Evolutionary conservation across 2,797 vertebrate species (phyloP).

Genomic region (Chelidonichthys spinosus): DNA sequence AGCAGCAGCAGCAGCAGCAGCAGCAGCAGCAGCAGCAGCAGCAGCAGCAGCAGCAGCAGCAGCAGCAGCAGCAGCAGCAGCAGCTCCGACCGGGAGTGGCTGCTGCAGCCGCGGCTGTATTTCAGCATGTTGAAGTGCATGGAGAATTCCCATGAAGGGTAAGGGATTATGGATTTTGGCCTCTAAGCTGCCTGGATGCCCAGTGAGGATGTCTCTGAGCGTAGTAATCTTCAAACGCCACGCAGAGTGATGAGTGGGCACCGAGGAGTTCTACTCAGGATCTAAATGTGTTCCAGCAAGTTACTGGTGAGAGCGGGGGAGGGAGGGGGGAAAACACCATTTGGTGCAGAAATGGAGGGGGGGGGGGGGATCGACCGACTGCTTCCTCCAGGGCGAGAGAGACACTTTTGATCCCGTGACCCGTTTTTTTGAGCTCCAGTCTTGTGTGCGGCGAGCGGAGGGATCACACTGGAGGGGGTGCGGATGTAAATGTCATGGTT

Average conservation of each 20-base stretch:
- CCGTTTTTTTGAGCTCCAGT: slow-evolving; percentile 68
- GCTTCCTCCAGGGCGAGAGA: slow-evolving; percentile 59
- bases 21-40: slow-evolving; percentile 69
- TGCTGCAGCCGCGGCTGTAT: slow-evolving; percentile 76
- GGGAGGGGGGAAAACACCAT: slow-evolving; percentile 43
- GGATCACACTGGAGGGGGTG: slow-evolving; percentile 47
- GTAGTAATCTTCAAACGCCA: slow-evolving; percentile 86
- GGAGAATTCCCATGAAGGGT: slow-evolving; percentile 86
- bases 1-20: slow-evolving; percentile 74
- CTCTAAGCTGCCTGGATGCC: slow-evolving; percentile 85
- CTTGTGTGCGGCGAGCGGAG: slow-evolving; percentile 56
- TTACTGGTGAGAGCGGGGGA: slow-evolving; percentile 60
- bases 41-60: slow-evolving; percentile 73
- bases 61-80: slow-evolving; percentile 71
- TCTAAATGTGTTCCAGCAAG: slow-evolving; percentile 81
- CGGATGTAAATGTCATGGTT: slow-evolving; percentile 77
- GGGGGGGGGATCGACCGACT: slow-evolving; percentile 53
- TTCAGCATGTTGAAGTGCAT: slow-evolving; percentile 83
- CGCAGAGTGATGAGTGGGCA: slow-evolving; percentile 84
- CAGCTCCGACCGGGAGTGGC: slow-evolving; percentile 65
- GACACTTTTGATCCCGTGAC: slow-evolving; percentile 75
- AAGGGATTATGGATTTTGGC: slow-evolving; percentile 85
- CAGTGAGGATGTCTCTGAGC: slow-evolving; percentile 84
- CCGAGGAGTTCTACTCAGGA: slow-evolving; percentile 80
- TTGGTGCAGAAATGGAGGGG: slow-evolving; percentile 64